Evolutionary conservation across 2,888 invertebrate species (phyloP).

Genomic region (Lydus trimaculatus): DNA sequence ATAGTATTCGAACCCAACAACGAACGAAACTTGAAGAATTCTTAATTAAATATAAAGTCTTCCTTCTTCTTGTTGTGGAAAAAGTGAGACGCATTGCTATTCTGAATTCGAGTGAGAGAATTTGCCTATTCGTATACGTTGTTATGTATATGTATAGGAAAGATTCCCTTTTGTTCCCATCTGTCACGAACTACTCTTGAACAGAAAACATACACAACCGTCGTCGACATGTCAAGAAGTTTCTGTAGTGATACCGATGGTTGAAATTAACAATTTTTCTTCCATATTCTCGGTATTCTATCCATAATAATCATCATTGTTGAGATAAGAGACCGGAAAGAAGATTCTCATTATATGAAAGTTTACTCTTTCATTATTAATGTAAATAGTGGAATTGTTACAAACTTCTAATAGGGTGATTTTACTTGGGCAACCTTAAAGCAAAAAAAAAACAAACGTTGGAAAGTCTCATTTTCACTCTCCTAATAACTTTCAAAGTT

Average conservation of each 20-base stretch:
- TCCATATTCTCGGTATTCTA: not conserved
- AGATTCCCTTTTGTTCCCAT: not conserved
- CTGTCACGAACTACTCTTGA: not conserved
- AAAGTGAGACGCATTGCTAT: conserved; percentile 21
- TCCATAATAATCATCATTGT: not conserved
- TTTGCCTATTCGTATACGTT: not conserved
- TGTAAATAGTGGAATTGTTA: not conserved
- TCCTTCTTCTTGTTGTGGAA: not conserved
- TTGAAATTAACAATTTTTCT: not conserved
- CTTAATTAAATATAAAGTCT: conserved; percentile 32
- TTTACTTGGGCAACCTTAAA: not conserved
- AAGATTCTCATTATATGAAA: not conserved
- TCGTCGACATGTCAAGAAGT: not conserved
- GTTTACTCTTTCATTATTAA: not conserved
- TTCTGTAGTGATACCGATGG: not conserved
- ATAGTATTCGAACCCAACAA: conserved; percentile 20
- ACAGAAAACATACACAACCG: not conserved
- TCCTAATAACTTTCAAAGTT: not conserved
- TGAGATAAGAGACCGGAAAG: not conserved
- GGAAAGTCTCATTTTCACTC: not conserved
- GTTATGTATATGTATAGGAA: not conserved
- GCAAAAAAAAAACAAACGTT: not conserved
- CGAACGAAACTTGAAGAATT: conserved; percentile 29
- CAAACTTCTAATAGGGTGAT: not conserved
- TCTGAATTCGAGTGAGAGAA: conserved; percentile 3